Evolutionary conservation across 2,888 invertebrate genomes (phyloP), one percentile per base, ranked within the genome.

Genomic region (Pseudoips prasinana): DNA sequence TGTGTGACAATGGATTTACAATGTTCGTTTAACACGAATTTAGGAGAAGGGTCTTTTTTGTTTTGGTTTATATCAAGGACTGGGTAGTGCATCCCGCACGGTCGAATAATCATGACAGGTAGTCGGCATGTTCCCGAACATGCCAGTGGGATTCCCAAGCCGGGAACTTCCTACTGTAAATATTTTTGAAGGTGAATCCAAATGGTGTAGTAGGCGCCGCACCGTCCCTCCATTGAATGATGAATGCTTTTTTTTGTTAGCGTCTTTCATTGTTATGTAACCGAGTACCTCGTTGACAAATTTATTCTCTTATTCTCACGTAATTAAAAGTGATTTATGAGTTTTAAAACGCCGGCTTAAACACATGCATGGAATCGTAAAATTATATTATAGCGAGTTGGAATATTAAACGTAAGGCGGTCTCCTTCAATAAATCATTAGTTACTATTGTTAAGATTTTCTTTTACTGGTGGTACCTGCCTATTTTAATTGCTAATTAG

Each of bases 141-240:
- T 56, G 33, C 55, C 43, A 41, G 24, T 52, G 72, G 71, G 62
- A 76, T 71, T 74, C 70, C 69, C 72, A 40, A 47, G 40, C 62
- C 52, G 56, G 65, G 60, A 64, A 64, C 53, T 73, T 67, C 70
- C 64, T 54, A 68, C 66, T 62, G 65, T 67, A 73, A 75, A 73
- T 71, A 67, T 72, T 74, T 69, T 67, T 64, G 50, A 61, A 62
- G 44, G 50, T 68, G 58, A 69, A 20, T 18, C 7, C 7, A 7
- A 20, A 61, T 65, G 62, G 58, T 64, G 48, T 45, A 46, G 42
- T 51, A 47, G 59, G 47, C 46, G 51, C 56, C 45, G 47, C 46
- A 55, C 44, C 44, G 45, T 29, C 50, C 39, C 46, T 40, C 44
- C 45, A 53, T 61, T 58, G 43, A 59, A 52, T 55, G 54, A 58